Percentiles rank a stretch among this genome's conserved stretches.
phyloP scores from a whole-genome alignment of 2,888 invertebrate species.

The Heteromyza rotundicornis region DNA sequence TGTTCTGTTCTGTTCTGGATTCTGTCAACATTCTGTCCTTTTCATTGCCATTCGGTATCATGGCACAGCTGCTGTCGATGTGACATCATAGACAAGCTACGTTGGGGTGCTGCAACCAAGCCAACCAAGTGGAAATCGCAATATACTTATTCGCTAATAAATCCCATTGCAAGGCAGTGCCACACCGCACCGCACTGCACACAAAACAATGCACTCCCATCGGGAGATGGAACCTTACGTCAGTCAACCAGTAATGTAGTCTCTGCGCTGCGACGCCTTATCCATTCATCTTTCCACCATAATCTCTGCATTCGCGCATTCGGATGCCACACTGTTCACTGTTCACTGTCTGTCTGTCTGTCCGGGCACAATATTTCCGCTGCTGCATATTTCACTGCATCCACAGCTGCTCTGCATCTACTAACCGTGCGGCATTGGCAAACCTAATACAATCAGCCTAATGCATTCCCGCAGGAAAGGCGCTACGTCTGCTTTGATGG shows the following conservation, averaged over 20 bases:
- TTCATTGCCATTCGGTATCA: too few relatives aligned
- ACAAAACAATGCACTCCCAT: too few relatives aligned
- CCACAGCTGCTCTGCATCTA: neutral
- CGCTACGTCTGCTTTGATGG: constrained; percentile 91
- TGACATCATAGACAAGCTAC: constrained; percentile 13
- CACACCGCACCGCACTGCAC: neutral
- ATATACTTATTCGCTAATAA: constrained; percentile 48
- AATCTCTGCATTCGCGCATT: neutral
- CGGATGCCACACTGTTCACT: neutral
- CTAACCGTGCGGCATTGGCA: constrained; percentile 16
- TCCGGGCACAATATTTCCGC: too few relatives aligned
- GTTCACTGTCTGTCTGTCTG: too few relatives aligned
- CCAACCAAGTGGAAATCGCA: constrained; percentile 42
- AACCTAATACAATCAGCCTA: constrained; percentile 49
- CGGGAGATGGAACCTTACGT: too few relatives aligned
- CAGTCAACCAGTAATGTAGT: too few relatives aligned
- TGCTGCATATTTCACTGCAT: neutral
- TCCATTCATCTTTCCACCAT: neutral
- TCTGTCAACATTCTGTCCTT: too few relatives aligned
- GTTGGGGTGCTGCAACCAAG: neutral
- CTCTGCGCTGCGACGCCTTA: neutral
- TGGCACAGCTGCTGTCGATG: neutral
- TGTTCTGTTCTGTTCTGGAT: too few relatives aligned
- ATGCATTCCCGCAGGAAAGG: constrained; percentile 67
- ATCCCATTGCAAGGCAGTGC: constrained; percentile 39